phyloP scores from a whole-genome alignment of 30 jellyfish, hydroid and myxozoan genomes.

The Chrysaora quinquecirrha region DNA sequence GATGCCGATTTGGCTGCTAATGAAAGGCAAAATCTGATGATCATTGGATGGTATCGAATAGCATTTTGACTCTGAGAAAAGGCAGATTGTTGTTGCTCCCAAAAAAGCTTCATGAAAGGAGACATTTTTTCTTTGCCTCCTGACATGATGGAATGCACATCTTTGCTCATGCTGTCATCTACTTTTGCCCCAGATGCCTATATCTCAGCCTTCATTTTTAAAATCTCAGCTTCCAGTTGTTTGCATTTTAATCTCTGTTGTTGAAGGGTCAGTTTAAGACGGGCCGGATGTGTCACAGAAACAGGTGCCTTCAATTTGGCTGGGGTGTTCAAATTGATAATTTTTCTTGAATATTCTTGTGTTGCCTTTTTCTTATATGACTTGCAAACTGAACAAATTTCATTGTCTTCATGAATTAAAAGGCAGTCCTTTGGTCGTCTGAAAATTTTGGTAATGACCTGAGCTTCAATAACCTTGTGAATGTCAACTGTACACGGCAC shows the following conservation, averaged over 20 bases:
- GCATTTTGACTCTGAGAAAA: background rate
- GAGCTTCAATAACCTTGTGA: background rate
- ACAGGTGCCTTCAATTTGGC: constrained; percentile 24
- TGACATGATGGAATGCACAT: constrained; percentile 11
- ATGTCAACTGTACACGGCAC: constrained; percentile 10
- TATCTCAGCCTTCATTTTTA: background rate
- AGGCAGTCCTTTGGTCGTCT: constrained; percentile 17
- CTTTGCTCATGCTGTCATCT: background rate
- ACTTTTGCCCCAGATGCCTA: background rate
- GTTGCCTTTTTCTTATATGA: background rate
- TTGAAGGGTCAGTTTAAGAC: constrained; percentile 9
- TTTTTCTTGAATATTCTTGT: background rate
- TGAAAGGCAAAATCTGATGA: constrained; percentile 42
- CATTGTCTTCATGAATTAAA: constrained; percentile 1
- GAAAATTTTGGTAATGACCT: background rate
- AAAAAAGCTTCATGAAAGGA: too few relatives aligned
- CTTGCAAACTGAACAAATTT: constrained; percentile 12
- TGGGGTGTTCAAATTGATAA: constrained; percentile 5
- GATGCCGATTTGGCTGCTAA: constrained; percentile 48
- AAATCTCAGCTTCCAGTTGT: constrained; percentile 1
- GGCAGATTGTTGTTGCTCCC: constrained; percentile 27
- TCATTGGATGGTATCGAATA: too few relatives aligned
- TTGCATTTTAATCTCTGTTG: constrained; percentile 10
- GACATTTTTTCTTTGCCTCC: background rate
- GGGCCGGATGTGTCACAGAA: constrained; percentile 7